Conservation (phyloP, 1,140 invertebrate species). For the Drosophila tristis region DNA sequence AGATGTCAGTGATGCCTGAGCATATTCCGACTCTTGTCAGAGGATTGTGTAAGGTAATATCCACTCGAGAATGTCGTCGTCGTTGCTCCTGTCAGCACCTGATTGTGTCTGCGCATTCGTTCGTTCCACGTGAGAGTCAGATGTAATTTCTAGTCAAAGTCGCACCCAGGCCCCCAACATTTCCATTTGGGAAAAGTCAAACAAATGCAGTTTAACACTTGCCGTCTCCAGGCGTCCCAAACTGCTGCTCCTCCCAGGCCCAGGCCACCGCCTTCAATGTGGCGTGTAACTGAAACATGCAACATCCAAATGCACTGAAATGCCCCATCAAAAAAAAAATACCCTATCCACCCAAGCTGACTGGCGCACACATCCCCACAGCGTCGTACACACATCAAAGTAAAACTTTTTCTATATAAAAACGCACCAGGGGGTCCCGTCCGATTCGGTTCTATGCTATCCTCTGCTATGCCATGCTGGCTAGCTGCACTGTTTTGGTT, state of each 20-base stretch:
- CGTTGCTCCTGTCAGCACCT: slow-evolving; percentile 62
- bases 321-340: slow-evolving; percentile 29
- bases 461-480: slow-evolving; percentile 22
- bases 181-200: slow-evolving; percentile 44
- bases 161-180: slow-evolving; percentile 2
- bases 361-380: slow-evolving; percentile 20
- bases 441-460: slow-evolving; percentile 49
- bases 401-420: slow-evolving; percentile 79
- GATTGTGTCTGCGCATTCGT: slow-evolving; percentile 34
- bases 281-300: slow-evolving; percentile 73
- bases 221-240: slow-evolving; percentile 7
- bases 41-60: slow-evolving; percentile 66
- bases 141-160: slow-evolving; percentile 73
- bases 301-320: slow-evolving; percentile 58
- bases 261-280: slow-evolving; percentile 25
- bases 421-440: slow-evolving; percentile 75
- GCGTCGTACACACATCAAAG: slow-evolving; percentile 66
- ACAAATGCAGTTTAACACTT: slow-evolving; percentile 80
- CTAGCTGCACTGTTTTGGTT: slow-evolving; percentile 31
- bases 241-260: not conserved
- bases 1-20: slow-evolving; percentile 55
- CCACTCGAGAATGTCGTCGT: slow-evolving; percentile 27
- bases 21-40: slow-evolving; percentile 56
- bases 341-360: slow-evolving; percentile 17
- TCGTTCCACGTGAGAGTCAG: slow-evolving; percentile 21